These are phyloP conservation scores for Brachionichthys hirsutus DNA, from an alignment of 2,113 vertebrate genomes.

Conservation along the genomic window DNA sequence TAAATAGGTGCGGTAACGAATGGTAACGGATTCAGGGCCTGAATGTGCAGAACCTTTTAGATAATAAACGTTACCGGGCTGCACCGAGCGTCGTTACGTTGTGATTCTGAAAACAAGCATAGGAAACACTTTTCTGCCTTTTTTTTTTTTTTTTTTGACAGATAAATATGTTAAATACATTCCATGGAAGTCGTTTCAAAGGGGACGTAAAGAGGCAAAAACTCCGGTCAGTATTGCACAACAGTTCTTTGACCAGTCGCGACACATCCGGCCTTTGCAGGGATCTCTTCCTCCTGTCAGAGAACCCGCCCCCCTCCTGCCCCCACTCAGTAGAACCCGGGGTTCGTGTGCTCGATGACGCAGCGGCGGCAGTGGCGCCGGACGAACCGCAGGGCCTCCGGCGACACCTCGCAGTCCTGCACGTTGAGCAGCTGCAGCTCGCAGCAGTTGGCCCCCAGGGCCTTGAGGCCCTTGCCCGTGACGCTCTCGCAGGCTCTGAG, in stretches of 20 bases:
- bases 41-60: conserved; percentile 32
- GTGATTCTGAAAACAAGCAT: conserved; percentile 27
- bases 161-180: conserved; percentile 77
- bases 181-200: conserved; percentile 52
- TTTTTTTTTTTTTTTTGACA: no score
- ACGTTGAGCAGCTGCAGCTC: conserved; percentile 96
- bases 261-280: conserved; percentile 45
- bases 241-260: conserved; percentile 42
- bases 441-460: conserved; percentile 92
- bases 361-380: conserved; percentile 93
- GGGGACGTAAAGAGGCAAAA: conserved; percentile 33
- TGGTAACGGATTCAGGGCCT: conserved; percentile 36
- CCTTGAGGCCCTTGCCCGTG: conserved; percentile 89
- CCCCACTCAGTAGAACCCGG: conserved; percentile 95
- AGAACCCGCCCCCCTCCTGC: conserved; percentile 12
- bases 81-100: conserved; percentile 49
- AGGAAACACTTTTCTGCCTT: conserved; percentile 47
- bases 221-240: conserved; percentile 63
- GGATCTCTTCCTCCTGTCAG: conserved; percentile 67
- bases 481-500: conserved; percentile 94
- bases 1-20: conserved; percentile 59
- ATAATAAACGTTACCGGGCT: conserved; percentile 48
- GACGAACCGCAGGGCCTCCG: conserved; percentile 91
- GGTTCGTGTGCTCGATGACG: conserved; percentile 97
- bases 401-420: conserved; percentile 95